phyloP scores from a whole-genome alignment of 2,888 invertebrate genomes.

The Drosophila antonietae region DNA sequence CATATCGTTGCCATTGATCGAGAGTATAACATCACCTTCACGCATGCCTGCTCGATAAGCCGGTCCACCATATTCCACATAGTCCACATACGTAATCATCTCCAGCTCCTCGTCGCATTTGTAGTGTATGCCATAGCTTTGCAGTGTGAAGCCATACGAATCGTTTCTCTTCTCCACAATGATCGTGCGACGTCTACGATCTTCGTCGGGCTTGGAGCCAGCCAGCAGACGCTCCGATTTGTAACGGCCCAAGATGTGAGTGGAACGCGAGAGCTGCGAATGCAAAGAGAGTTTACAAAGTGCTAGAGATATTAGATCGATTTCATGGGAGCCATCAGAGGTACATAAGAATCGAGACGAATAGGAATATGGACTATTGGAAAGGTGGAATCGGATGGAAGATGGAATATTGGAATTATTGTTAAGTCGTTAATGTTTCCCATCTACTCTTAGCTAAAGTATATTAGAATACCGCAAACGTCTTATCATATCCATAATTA shows the following conservation, averaged over 20 bases:
- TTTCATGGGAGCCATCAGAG: neutral
- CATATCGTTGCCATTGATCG: constrained; percentile 98
- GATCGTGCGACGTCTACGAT: constrained; percentile 94
- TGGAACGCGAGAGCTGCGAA: constrained; percentile 80
- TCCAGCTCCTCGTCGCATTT: constrained; percentile 97
- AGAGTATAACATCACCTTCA: constrained; percentile 97
- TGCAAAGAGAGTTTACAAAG: neutral
- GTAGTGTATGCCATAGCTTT: constrained; percentile 98
- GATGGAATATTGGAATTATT: neutral
- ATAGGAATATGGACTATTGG: neutral
- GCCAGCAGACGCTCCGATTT: constrained; percentile 89
- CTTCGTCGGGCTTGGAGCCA: constrained; percentile 90
- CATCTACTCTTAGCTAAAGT: neutral
- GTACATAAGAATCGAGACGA: neutral
- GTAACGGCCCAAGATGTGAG: constrained; percentile 89
- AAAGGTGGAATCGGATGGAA: neutral
- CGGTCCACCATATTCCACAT: constrained; percentile 96
- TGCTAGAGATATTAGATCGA: neutral
- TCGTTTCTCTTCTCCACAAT: constrained; percentile 96
- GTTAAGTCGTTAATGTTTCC: neutral
- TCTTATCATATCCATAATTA: too few species aligned
- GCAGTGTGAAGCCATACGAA: constrained; percentile 97
- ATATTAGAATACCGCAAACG: too few species aligned
- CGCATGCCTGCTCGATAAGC: constrained; percentile 97
- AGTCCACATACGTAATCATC: constrained; percentile 98